Percentiles rank a stretch among this genome's conserved stretches.
These are phyloP conservation scores for Drosophila buzzatii DNA, from an alignment of 2,888 invertebrate genomes.

Conservation along the genomic window DNA sequence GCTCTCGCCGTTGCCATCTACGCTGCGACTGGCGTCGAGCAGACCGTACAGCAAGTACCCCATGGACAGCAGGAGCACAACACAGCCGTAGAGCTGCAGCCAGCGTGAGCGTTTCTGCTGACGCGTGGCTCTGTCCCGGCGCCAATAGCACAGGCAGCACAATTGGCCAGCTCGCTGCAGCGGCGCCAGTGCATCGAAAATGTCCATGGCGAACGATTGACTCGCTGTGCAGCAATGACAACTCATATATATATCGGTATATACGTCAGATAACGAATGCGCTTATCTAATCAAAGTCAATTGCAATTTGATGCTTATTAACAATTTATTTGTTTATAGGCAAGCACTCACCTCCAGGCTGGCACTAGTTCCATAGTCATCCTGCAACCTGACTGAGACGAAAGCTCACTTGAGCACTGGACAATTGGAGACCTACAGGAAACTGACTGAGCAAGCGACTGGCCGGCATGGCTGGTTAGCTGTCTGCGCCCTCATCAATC, in stretches of 20 bases:
- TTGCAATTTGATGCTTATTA: conserved; percentile 25
- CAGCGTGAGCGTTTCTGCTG: conserved; percentile 50
- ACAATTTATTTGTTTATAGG: not conserved
- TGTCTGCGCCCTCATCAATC: conserved; percentile 46
- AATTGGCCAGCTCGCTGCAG: conserved; percentile 67
- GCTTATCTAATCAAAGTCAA: conserved; percentile 40
- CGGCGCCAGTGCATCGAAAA: conserved; percentile 59
- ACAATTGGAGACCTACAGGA: not conserved
- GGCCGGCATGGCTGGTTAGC: not conserved
- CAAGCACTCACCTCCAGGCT: not conserved
- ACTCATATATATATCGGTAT: not conserved
- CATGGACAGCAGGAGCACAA: conserved; percentile 48
- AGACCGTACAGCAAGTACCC: conserved; percentile 62
- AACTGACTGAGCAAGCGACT: not conserved
- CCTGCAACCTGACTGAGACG: not conserved
- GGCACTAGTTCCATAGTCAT: not conserved
- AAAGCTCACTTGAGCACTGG: conserved; percentile 21
- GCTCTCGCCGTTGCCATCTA: conserved; percentile 1
- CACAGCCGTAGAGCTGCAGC: conserved; percentile 68
- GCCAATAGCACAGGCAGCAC: conserved; percentile 66
- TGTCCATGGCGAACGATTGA: conserved; percentile 63
- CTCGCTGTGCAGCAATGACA: not conserved
- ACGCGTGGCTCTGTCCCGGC: conserved; percentile 51
- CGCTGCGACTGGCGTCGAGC: conserved; percentile 44
- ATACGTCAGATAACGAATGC: conserved; percentile 22